These are phyloP conservation scores for Heliconius erato DNA, from an alignment of 2,888 invertebrate species.

Conservation along the genomic window DNA sequence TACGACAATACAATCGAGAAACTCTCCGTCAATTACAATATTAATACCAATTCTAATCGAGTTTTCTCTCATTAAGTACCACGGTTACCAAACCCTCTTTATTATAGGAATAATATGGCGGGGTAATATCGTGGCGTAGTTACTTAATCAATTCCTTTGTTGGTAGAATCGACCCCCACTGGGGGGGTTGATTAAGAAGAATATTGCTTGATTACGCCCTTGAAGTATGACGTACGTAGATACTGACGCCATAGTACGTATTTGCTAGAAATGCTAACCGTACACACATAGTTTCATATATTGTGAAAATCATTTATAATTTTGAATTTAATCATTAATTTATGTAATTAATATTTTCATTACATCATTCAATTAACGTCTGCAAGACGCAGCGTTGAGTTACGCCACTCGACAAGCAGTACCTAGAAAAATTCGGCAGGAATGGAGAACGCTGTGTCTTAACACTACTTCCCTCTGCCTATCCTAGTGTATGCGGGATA, in stretches of 20 bases:
- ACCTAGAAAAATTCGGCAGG: no score
- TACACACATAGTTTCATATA: not conserved
- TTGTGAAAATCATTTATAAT: not conserved
- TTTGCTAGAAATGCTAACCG: slow-evolving; percentile 57
- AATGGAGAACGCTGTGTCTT: no score
- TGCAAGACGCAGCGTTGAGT: no score
- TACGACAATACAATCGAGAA: slow-evolving; percentile 66
- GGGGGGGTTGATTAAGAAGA: slow-evolving; percentile 85
- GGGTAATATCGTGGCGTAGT: slow-evolving; percentile 85
- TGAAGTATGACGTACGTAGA: slow-evolving; percentile 76
- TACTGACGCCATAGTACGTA: slow-evolving; percentile 53
- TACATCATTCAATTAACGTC: no score
- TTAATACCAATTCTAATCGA: slow-evolving; percentile 85
- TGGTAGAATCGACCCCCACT: slow-evolving; percentile 82
- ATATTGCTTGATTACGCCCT: slow-evolving; percentile 85
- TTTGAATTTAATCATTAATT: no score
- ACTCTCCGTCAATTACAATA: slow-evolving; percentile 78
- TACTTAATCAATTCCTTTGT: slow-evolving; percentile 86
- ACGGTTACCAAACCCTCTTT: slow-evolving; percentile 84
- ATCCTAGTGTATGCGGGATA: no score
- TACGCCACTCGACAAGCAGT: no score
- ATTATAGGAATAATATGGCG: slow-evolving; percentile 84
- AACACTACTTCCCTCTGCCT: no score
- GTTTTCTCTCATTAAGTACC: slow-evolving; percentile 85
- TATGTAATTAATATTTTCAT: no score